phyloP scores from a whole-genome alignment of 2,113 vertebrate species.

The Salvelinus namaycush region DNA sequence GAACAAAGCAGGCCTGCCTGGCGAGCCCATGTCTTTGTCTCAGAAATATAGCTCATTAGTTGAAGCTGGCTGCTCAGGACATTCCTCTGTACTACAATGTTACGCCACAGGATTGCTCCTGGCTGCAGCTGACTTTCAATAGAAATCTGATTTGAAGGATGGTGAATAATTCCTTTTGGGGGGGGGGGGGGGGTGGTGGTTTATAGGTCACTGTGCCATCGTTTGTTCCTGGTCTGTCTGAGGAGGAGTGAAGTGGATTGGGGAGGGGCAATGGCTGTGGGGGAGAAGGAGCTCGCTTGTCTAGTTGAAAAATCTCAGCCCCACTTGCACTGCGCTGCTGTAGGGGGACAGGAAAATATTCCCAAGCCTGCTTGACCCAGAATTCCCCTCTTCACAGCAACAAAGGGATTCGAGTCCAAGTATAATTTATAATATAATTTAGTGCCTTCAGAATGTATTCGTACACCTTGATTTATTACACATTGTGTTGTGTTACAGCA shows the following conservation, averaged over 20 bases:
- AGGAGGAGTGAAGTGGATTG: constrained; percentile 24
- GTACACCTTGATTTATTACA: too few relatives aligned
- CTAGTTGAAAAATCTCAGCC: constrained; percentile 29
- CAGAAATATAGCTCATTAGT: background rate
- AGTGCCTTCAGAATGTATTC: too few relatives aligned
- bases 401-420: constrained; percentile 55
- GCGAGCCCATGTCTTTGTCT: background rate
- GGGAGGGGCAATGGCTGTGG: background rate
- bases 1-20: background rate
- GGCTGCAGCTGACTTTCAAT: constrained; percentile 53
- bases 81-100: background rate
- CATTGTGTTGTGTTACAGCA: too few relatives aligned
- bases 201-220: constrained; percentile 73
- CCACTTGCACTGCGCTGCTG: background rate
- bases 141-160: constrained; percentile 59
- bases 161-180: constrained; percentile 55
- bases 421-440: constrained; percentile 43
- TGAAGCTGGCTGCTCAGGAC: background rate
- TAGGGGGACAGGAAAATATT: constrained; percentile 39
- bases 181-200: constrained; percentile 48
- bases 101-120: background rate
- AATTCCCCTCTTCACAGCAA: constrained; percentile 56
- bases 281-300: constrained; percentile 25
- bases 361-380: constrained; percentile 53
- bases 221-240: constrained; percentile 56